Conservation (phyloP, 2,888 invertebrate genomes). For the Philonicus albiceps region DNA sequence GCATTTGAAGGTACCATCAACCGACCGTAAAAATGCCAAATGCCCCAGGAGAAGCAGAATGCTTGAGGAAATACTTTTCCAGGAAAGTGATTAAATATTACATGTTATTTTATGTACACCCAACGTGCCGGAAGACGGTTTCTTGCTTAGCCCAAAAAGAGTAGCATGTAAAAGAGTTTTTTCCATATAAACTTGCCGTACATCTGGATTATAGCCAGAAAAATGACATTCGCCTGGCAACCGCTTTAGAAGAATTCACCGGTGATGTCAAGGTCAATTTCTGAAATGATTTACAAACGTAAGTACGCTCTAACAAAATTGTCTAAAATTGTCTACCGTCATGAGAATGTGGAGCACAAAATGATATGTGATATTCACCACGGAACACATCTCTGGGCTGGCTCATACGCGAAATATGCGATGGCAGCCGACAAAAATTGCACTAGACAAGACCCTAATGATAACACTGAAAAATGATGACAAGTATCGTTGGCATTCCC, state of each 20-base stretch:
- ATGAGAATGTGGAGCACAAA: background rate
- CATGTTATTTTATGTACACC: background rate
- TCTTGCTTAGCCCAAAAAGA: background rate
- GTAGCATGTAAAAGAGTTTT: background rate
- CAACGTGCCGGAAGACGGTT: background rate
- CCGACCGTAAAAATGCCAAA: background rate
- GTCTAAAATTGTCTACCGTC: background rate
- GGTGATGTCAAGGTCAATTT: background rate
- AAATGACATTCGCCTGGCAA: background rate
- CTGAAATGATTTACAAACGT: background rate
- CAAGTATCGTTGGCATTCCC: background rate
- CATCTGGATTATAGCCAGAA: background rate
- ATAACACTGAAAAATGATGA: background rate
- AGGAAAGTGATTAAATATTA: background rate
- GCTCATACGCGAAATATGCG: background rate
- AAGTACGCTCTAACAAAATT: background rate
- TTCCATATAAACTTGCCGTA: background rate
- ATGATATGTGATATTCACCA: background rate
- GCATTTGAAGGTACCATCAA: background rate
- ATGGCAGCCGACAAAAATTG: background rate
- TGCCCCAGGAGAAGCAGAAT: background rate
- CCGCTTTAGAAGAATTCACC: background rate
- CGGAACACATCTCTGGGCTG: background rate
- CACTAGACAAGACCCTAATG: background rate
- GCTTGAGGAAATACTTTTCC: background rate